Base-by-base conservation (phyloP, 2,113 vertebrate species). In the Buteo buteo region DNA sequence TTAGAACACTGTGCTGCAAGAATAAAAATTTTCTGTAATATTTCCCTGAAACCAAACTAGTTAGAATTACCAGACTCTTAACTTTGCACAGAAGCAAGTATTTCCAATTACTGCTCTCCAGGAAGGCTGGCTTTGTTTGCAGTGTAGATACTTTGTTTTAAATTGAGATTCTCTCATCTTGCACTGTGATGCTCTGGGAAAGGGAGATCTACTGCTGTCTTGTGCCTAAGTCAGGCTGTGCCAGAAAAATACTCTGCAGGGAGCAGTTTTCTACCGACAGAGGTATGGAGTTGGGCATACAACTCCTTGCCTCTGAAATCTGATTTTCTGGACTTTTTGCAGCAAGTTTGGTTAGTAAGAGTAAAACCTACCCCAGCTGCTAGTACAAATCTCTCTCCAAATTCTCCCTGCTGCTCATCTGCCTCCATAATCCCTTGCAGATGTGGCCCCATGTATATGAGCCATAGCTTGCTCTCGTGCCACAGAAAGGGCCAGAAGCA, bases 271-370 rank as follows among this genome's bases (percentile, higher is more conserved):
- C 50, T 67, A 1, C 84, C 55, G 62, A 25, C 52, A 57, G 16
- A 36, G 58, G 8, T 42, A 1, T 9, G 32, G 74, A 58, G 42
- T 10, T 71, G 65, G 38, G 47, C 29, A 10, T 0, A 0, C 2
- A 13, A 40, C 77, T 89, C 31, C 57, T 67, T 73, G n/a, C 18
- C 26, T 67, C 80, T 65, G 54, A 74, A 71, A 85, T 58, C 2
- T 31, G 54, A 54, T 42, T 91, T 89, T 82, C 31, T 25, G 7
- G 32, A 28, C 22, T 74, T 89, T 47, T 17, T 86, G 32, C 42
- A 34, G 21, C 8, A 40, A 36, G 25, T 84, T 59, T 11, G 32
- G 26, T 59, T 34, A 45, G 7, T 14, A 16, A 19, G 29, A 66
- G n/a, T 70, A 40, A 92, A 82, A 54, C 36, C 21, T 20, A 21